Evolutionary conservation across 2,888 invertebrate genomes (phyloP).

Genomic region (Archips xylosteana): DNA sequence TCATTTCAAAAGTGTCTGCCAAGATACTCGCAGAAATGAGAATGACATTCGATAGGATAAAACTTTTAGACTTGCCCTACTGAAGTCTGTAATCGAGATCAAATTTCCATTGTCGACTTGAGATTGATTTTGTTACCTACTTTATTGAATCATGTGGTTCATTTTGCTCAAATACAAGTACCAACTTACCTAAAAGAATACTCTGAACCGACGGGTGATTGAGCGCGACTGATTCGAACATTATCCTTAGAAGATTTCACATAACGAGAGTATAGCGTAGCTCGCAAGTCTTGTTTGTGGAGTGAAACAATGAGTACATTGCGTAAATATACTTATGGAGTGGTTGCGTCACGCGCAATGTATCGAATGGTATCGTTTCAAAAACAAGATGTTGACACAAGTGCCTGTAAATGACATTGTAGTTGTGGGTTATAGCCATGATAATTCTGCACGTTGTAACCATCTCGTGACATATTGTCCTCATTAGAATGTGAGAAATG

Average conservation of each 20-base stretch:
- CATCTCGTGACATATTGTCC: slow-evolving; percentile 8
- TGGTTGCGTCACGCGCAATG: slow-evolving; percentile 72
- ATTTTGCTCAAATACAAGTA: not conserved
- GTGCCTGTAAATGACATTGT: slow-evolving; percentile 67
- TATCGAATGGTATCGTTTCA: slow-evolving; percentile 69
- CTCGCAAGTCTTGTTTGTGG: slow-evolving; percentile 53
- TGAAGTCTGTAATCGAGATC: not conserved
- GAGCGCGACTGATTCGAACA: slow-evolving; percentile 36
- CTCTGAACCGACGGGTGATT: slow-evolving; percentile 5
- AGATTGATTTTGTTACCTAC: not conserved
- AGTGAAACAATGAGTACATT: slow-evolving; percentile 62
- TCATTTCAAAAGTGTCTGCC: not conserved
- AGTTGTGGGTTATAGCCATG: slow-evolving; percentile 50
- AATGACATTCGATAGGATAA: not conserved
- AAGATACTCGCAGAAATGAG: not conserved
- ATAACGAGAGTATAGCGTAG: slow-evolving; percentile 42
- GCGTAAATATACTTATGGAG: slow-evolving; percentile 63
- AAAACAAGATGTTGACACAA: slow-evolving; percentile 81
- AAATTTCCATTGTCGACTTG: not conserved
- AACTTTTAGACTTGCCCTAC: not conserved
- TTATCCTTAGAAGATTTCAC: slow-evolving; percentile 41
- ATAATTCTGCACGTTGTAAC: slow-evolving; percentile 12
- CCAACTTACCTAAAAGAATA: not conserved
- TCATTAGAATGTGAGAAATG: slow-evolving; percentile 2
- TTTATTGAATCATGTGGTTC: not conserved